phyloP scores from a whole-genome alignment of 1,140 invertebrate species.

The Trigoniulus corallinus region DNA sequence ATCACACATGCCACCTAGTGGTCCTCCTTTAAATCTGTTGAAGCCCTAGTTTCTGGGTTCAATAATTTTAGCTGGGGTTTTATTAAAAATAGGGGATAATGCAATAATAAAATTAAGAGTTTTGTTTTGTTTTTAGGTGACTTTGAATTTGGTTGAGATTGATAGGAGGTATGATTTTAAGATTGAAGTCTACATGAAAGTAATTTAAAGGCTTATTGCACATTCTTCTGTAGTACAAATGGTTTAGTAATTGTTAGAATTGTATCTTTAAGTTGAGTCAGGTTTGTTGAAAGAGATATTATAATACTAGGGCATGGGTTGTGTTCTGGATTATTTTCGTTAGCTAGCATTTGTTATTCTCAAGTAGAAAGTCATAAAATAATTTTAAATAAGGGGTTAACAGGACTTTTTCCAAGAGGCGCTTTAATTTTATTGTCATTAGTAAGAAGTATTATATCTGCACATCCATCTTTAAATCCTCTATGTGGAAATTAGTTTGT shows the following conservation, averaged over 20 bases:
- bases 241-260: conserved; percentile 31
- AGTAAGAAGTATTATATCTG: not conserved
- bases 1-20: too few species aligned
- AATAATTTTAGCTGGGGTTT: conserved; percentile 42
- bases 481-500: not conserved
- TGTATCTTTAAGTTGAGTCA: conserved; percentile 29
- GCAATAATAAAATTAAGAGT: conserved; percentile 36
- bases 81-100: conserved; percentile 48
- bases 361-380: conserved; percentile 22
- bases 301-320: conserved; percentile 45
- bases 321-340: conserved; percentile 44
- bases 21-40: too few species aligned
- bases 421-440: not conserved
- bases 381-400: not conserved
- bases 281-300: conserved; percentile 29
- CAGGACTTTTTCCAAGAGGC: not conserved
- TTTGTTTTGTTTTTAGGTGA: conserved; percentile 24
- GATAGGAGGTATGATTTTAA: conserved; percentile 34
- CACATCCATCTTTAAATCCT: not conserved
- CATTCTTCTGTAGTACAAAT: conserved; percentile 45
- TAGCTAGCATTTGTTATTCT: conserved; percentile 44
- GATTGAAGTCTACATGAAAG: conserved; percentile 40
- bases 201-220: conserved; percentile 40
- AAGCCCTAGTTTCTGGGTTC: conserved; percentile 55
- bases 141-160: conserved; percentile 31